phyloP scores from a whole-genome alignment of 2,113 vertebrate genomes.

The Nanger granti region DNA sequence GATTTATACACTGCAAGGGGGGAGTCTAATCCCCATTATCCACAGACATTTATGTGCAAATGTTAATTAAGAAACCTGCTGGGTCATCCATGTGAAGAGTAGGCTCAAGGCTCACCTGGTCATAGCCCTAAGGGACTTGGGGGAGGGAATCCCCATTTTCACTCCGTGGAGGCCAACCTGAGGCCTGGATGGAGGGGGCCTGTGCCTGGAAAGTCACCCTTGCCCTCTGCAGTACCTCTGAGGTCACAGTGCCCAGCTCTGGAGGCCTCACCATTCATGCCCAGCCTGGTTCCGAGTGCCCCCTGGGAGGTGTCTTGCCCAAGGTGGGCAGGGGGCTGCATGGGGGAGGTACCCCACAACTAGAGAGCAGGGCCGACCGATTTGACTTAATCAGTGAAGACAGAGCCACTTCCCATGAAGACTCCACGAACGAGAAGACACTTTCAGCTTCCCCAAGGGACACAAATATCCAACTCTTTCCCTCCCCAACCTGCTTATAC shows the following conservation, averaged over 20 bases:
- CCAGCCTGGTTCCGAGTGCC: background rate
- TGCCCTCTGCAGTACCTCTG: background rate
- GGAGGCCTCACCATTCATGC: background rate
- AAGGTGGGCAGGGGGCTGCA: too few relatives aligned
- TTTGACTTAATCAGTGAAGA: background rate
- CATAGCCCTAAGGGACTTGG: background rate
- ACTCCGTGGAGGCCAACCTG: background rate
- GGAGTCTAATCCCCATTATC: background rate
- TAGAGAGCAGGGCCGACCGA: background rate
- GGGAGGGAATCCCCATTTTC: background rate
- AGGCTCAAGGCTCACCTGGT: background rate
- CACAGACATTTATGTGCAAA: background rate
- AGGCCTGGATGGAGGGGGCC: background rate
- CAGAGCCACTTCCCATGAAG: background rate
- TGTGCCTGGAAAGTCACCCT: background rate
- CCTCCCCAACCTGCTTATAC: too few relatives aligned
- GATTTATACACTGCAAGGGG: background rate
- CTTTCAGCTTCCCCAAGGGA: background rate
- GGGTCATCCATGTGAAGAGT: background rate
- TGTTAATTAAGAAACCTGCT: background rate
- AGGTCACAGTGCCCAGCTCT: background rate
- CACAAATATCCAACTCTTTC: background rate
- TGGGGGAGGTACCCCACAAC: too few relatives aligned
- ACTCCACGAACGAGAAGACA: accelerated
- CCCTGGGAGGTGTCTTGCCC: background rate